phyloP scores from a whole-genome alignment of 2,888 invertebrate species.

The Pseudanteris insignis region DNA sequence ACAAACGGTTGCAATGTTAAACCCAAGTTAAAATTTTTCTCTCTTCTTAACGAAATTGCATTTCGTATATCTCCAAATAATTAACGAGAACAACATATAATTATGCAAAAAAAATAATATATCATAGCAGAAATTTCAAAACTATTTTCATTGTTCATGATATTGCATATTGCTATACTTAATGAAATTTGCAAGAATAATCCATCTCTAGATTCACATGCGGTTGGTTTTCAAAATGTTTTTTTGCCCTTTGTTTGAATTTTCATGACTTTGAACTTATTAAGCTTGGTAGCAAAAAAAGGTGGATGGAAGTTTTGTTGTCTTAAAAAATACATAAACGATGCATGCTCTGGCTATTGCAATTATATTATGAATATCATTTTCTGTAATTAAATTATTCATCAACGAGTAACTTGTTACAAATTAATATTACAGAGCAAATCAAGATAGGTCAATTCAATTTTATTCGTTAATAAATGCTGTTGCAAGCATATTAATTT shows the following conservation, averaged over 20 bases:
- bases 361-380: too few relatives aligned
- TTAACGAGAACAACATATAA: too few relatives aligned
- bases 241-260: neutral
- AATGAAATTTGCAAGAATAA: neutral
- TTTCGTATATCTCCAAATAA: constrained; percentile 4
- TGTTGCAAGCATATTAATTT: neutral
- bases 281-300: neutral
- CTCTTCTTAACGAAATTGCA: constrained; percentile 1
- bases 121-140: too few relatives aligned
- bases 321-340: neutral
- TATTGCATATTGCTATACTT: too few relatives aligned
- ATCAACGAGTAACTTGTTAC: constrained; percentile 1
- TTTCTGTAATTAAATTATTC: too few relatives aligned
- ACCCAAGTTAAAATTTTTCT: constrained; percentile 4
- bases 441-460: neutral
- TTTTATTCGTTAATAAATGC: neutral
- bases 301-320: neutral
- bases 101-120: too few relatives aligned
- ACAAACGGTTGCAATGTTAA: constrained; percentile 23
- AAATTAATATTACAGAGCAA: neutral
- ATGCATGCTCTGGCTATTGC: too few relatives aligned
- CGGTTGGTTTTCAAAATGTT: constrained; percentile 6
- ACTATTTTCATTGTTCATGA: too few relatives aligned
- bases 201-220: constrained; percentile 5
- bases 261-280: constrained; percentile 2